A percentile compares a stretch with the other conserved stretches of the same genome.
These are phyloP conservation scores for Cordilura impudica DNA, from an alignment of 2,888 invertebrate species.

Conservation along the genomic window DNA sequence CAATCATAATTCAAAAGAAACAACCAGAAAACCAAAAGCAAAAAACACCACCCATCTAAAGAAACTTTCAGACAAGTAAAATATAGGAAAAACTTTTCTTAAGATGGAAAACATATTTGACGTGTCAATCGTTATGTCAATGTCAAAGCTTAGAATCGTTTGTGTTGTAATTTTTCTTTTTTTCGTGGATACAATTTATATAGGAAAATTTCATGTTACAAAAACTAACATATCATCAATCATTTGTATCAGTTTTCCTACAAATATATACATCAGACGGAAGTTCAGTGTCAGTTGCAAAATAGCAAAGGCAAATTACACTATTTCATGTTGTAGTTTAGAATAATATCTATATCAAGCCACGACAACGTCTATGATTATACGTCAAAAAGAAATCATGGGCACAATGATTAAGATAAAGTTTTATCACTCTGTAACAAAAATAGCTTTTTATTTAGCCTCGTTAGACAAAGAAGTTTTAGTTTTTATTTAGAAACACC, in stretches of 20 bases:
- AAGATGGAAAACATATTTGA: slow-evolving; percentile 30
- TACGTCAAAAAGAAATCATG: too few relatives aligned
- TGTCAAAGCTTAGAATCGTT: slow-evolving; percentile 42
- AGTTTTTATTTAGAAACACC: too few relatives aligned
- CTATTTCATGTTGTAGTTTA: too few relatives aligned
- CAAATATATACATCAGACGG: not conserved
- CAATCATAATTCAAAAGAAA: not conserved
- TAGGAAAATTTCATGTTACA: not conserved
- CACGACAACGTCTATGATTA: too few relatives aligned
- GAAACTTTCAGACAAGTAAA: not conserved
- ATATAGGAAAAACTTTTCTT: not conserved
- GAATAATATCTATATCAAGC: too few relatives aligned
- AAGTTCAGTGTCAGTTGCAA: slow-evolving; percentile 20
- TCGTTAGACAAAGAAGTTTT: too few relatives aligned
- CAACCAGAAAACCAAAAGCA: not conserved
- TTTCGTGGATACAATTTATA: not conserved
- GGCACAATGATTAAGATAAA: too few relatives aligned
- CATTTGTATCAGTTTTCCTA: slow-evolving; percentile 13
- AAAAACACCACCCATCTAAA: not conserved
- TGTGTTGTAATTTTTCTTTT: not conserved
- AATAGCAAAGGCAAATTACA: not conserved
- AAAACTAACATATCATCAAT: slow-evolving; percentile 37
- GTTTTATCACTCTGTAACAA: too few relatives aligned
- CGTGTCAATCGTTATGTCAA: slow-evolving; percentile 50
- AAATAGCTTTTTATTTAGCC: too few relatives aligned